A percentile compares a stretch with the other conserved stretches of the same genome.
Evolutionary conservation across 2,113 vertebrate genomes (phyloP).

Genomic region (Balaeniceps rex): DNA sequence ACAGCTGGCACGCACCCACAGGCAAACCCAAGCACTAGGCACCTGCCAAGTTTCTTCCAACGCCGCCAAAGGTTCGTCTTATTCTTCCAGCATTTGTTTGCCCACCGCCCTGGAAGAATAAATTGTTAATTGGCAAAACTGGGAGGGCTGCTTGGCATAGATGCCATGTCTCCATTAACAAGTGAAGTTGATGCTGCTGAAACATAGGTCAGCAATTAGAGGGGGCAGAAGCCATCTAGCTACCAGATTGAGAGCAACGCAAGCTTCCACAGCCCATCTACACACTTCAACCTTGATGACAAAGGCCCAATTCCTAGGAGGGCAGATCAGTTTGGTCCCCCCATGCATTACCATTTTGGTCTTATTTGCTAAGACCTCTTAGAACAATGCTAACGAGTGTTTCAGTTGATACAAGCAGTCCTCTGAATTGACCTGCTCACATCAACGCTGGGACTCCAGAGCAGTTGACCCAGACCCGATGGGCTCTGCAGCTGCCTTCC

Average conservation of each 20-base stretch:
- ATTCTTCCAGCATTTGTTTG: conserved; percentile 85
- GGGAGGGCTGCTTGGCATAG: neutral
- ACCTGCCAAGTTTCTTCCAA: conserved; percentile 90
- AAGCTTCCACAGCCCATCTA: neutral
- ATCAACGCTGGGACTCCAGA: neutral
- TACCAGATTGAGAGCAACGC: neutral
- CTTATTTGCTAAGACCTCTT: neutral
- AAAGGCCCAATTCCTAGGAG: neutral
- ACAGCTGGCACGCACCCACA: neutral
- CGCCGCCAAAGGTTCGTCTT: conserved; percentile 84
- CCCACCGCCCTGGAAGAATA: conserved; percentile 75
- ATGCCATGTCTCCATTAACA: neutral
- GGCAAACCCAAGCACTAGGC: neutral
- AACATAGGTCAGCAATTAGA: neutral
- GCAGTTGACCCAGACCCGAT: neutral
- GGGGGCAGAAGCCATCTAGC: neutral
- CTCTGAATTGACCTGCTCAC: neutral
- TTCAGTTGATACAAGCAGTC: neutral
- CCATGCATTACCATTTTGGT: neutral
- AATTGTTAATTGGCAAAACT: neutral
- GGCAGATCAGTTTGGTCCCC: neutral
- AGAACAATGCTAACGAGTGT: neutral
- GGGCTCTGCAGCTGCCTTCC: neutral
- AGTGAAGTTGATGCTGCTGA: neutral
- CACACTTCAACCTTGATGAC: neutral